Evolutionary conservation across 2,888 invertebrate genomes (phyloP).

Genomic region (Drosophila crucigera): DNA sequence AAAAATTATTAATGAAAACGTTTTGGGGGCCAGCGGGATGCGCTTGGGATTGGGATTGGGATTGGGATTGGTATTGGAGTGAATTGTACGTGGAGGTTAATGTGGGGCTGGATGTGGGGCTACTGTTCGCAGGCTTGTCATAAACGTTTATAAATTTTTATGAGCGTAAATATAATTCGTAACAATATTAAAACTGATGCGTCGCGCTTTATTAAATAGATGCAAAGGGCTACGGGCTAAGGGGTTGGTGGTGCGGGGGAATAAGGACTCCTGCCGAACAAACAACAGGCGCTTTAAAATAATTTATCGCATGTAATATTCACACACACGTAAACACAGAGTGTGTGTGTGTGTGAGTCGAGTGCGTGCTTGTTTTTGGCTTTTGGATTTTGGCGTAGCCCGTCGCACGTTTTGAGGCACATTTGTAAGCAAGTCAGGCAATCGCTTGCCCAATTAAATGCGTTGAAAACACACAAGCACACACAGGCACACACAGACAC

Average conservation of each 20-base stretch:
- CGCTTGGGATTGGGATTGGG: not conserved
- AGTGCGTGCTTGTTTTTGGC: constrained; percentile 46
- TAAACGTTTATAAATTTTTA: constrained; percentile 74
- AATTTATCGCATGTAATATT: constrained; percentile 76
- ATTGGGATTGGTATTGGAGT: not conserved
- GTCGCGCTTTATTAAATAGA: constrained; percentile 71
- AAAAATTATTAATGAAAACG: constrained; percentile 56
- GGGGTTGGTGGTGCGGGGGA: not conserved
- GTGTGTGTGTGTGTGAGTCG: constrained; percentile 21
- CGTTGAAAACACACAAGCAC: constrained; percentile 53
- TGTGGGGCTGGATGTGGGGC: not conserved
- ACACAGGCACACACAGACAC: constrained; percentile 16
- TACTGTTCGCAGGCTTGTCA: constrained; percentile 54
- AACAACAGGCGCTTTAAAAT: constrained; percentile 65
- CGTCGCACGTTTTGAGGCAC: constrained; percentile 42
- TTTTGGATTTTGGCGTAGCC: constrained; percentile 24
- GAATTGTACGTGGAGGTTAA: not conserved
- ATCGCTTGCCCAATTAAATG: constrained; percentile 78
- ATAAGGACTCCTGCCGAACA: not conserved
- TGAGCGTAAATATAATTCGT: constrained; percentile 70
- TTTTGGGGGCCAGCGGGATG: not conserved
- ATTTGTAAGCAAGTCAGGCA: constrained; percentile 80
- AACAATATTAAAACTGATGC: constrained; percentile 77
- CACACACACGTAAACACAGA: constrained; percentile 37
- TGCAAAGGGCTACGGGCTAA: constrained; percentile 9